These are phyloP conservation scores for Antechinus flavipes DNA, from an alignment of 2,113 vertebrate species.

Conservation along the genomic window DNA sequence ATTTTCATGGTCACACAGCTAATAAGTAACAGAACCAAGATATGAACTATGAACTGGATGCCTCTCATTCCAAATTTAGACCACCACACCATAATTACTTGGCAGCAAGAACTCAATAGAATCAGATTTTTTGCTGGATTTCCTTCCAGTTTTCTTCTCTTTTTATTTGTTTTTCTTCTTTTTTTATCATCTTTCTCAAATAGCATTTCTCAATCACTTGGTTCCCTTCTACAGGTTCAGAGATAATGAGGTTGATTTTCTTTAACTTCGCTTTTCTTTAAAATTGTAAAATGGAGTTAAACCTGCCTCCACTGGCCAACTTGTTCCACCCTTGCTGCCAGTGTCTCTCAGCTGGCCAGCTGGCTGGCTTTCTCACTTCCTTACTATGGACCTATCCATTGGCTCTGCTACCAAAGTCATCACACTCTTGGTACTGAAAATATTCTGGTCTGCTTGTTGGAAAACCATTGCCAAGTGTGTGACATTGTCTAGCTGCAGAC, in stretches of 20 bases:
- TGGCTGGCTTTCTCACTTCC: not conserved
- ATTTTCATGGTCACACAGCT: not conserved
- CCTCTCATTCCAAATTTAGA: not conserved
- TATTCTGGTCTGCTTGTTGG: not conserved
- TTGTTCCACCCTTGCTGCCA: not conserved
- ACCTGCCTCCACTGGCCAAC: conserved; percentile 46
- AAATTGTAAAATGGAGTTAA: conserved; percentile 39
- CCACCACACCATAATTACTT: not conserved
- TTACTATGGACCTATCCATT: conserved; percentile 34
- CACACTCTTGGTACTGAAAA: not conserved
- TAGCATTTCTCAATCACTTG: conserved; percentile 6
- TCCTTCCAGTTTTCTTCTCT: not conserved
- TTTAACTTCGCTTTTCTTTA: conserved; percentile 10
- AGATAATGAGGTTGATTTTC: conserved; percentile 15
- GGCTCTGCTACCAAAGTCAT: conserved; percentile 12
- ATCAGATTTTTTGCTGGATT: not conserved
- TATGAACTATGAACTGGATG: not conserved
- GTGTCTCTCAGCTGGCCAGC: not conserved
- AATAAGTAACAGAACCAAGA: not conserved
- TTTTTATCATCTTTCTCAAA: not conserved
- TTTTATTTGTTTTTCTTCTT: not conserved
- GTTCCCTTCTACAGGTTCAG: not conserved
- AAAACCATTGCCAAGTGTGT: conserved; percentile 47
- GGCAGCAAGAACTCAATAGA: not conserved
- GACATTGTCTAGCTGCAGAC: not conserved